Base-by-base conservation (phyloP, 2,113 vertebrate genomes). In the Sisor rabdophorus region DNA sequence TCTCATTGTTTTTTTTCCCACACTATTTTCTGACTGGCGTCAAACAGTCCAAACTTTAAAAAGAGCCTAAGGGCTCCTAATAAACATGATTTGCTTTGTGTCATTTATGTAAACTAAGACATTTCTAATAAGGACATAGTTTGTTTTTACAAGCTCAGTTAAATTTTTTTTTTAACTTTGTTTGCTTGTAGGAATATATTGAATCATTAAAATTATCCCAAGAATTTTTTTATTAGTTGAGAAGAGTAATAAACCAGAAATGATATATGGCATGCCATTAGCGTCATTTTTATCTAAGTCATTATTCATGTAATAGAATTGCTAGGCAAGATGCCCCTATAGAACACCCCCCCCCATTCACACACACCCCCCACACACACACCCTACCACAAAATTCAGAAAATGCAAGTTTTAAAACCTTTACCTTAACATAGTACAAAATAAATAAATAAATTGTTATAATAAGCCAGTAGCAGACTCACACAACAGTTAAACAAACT, bases 1-100 rank as follows among this genome's bases (percentile, higher is more conserved):
- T n/a, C n/a, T n/a, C n/a, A n/a, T n/a, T n/a, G n/a, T n/a, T n/a
- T 28, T 63, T 30, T 71, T 71, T 63, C 68, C 58, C 76, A 71
- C 68, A 71, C 44, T 26, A 28, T 11, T 13, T 24, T n/a, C 20
- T 22, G 2, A 20, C 61, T 26, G 73, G 8, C 53, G 16, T 36
- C 58, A 7, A 71, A 61, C 17, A 71, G 17, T 22, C 40, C 58
- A 53, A 54, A 64, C 50, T 26, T 11, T 44, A 17, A 50, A 20
- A 28, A 20, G 20, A 70, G 24, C n/a, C 67, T 19, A 1, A 16
- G 12, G 47, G 56, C 16, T 63, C n/a, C n/a, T n/a, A n/a, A n/a
- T n/a, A n/a, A n/a, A 5, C 36, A 50, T 71, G 58, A 65, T 76
- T 67, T 67, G 30, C 73, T 36, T 16, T 48, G 56, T 22, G 71